Percentiles rank a stretch among this genome's conserved stretches.
phyloP scores from a whole-genome alignment of 1,140 invertebrate genomes.

The Eriosoma lanigerum region DNA sequence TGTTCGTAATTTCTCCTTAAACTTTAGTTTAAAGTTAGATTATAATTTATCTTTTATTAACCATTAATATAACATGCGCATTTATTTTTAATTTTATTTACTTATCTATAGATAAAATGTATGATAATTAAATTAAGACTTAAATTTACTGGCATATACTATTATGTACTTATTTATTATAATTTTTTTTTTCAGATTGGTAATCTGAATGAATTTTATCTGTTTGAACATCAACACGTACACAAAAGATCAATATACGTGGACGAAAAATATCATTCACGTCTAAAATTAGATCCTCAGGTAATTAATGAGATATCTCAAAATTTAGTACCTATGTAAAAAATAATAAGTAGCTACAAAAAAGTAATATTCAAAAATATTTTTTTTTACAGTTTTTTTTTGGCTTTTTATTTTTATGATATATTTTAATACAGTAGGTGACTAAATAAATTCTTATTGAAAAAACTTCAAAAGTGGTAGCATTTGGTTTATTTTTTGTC shows the following conservation, averaged over 20 bases:
- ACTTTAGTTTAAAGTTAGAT: too few relatives aligned
- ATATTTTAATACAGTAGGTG: background rate
- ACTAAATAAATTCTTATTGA: background rate
- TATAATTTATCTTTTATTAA: too few relatives aligned
- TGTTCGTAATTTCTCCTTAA: too few relatives aligned
- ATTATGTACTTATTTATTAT: too few relatives aligned
- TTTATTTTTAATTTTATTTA: too few relatives aligned
- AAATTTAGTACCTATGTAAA: too few relatives aligned
- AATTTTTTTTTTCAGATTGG: slow-evolving; percentile 23
- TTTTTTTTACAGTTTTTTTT: background rate
- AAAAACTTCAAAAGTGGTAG: slow-evolving; percentile 16
- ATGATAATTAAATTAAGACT: too few relatives aligned
- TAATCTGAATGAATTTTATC: slow-evolving; percentile 24
- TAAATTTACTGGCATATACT: too few relatives aligned
- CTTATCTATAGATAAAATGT: too few relatives aligned
- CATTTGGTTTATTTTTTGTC: slow-evolving; percentile 15
- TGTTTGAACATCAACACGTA: slow-evolving; percentile 40
- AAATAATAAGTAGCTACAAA: background rate
- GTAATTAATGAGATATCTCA: slow-evolving; percentile 1
- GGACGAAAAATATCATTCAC: slow-evolving; percentile 32
- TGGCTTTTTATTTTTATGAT: background rate
- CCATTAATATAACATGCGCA: too few relatives aligned
- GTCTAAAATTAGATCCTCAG: slow-evolving; percentile 37
- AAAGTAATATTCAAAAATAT: background rate
- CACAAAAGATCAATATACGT: slow-evolving; percentile 28